These are phyloP conservation scores for Mythimna ferrago DNA, from an alignment of 2,888 invertebrate genomes.

Conservation along the genomic window DNA sequence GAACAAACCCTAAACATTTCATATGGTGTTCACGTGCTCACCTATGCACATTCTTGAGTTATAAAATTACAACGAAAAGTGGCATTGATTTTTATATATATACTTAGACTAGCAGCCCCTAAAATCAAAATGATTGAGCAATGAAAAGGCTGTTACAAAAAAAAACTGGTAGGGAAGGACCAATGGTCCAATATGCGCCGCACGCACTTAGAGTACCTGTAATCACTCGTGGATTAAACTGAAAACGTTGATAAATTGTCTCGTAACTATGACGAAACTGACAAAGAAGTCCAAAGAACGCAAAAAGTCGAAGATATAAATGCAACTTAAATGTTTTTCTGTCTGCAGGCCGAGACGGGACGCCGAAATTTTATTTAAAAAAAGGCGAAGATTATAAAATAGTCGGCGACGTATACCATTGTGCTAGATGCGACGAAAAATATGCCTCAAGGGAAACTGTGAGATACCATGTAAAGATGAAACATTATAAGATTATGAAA, in stretches of 20 bases:
- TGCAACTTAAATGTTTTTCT: constrained; percentile 66
- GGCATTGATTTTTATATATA: too few species aligned
- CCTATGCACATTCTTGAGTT: too few species aligned
- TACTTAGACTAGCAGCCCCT: too few species aligned
- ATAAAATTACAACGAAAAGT: too few species aligned
- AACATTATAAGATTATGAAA: constrained; percentile 75
- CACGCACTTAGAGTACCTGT: not conserved
- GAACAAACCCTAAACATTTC: too few species aligned
- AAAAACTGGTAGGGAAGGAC: not conserved
- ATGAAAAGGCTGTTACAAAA: not conserved
- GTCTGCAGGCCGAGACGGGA: constrained; percentile 70
- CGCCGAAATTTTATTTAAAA: constrained; percentile 70
- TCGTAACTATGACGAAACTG: not conserved
- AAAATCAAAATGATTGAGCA: not conserved
- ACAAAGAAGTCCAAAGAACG: not conserved
- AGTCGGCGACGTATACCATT: constrained; percentile 69
- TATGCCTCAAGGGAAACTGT: constrained; percentile 72
- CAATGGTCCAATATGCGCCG: not conserved
- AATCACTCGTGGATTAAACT: not conserved
- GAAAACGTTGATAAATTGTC: not conserved
- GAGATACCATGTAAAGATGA: constrained; percentile 72
- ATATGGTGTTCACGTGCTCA: too few species aligned
- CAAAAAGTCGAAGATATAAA: not conserved
- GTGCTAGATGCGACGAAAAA: constrained; percentile 73
- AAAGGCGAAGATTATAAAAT: constrained; percentile 71